Evolutionary conservation across 2,113 vertebrate genomes (phyloP), one percentile per base, ranked within the genome.

Genomic region (Naja naja): DNA sequence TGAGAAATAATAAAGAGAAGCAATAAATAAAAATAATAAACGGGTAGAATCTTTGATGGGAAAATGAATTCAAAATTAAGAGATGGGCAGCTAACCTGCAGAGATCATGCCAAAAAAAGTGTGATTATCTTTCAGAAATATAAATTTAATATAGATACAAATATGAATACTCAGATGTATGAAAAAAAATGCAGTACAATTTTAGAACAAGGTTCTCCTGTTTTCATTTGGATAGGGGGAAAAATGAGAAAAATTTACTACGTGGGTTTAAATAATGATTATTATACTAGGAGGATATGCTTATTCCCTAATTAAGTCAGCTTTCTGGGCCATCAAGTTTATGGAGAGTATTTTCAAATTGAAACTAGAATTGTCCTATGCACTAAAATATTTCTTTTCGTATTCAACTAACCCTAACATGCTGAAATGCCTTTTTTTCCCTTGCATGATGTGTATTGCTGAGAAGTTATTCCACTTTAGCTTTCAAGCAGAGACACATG

Each of bases 401-500:
- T 85, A 3, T 54, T 93, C 74, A 94, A 39, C 81, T 92, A 56
- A 47, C 53, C 47, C 88, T 49, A 53, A 89, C 92, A 92, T 81
- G 60, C n/a, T 49, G 43, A 89, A 43, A 56, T 64, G 0, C 85
- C 92, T 91, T 81, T 85, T 52, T 64, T 93, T 0, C 5, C 58
- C 95, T 91, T 95, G 8, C 85, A 7, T 54, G 0, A 22, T 56
- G 6, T 34, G 3, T 95, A 93, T 91, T 94, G 45, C 94, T 96
- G 64, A 91, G 22, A 91, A 91, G 94, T 92, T 89, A 10, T 88
- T 94, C 27, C 94, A 81, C 74, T 43, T 16, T 94, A 91, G 14
- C 93, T 90, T 92, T 95, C 30, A 92, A 96, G 93, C 93, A 93
- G 93, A 93, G 90, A 34, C 53, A 1, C 52, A 5, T 91, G 91